Conservation (phyloP, 2,888 invertebrate genomes). For the Pherbina coryleti region DNA sequence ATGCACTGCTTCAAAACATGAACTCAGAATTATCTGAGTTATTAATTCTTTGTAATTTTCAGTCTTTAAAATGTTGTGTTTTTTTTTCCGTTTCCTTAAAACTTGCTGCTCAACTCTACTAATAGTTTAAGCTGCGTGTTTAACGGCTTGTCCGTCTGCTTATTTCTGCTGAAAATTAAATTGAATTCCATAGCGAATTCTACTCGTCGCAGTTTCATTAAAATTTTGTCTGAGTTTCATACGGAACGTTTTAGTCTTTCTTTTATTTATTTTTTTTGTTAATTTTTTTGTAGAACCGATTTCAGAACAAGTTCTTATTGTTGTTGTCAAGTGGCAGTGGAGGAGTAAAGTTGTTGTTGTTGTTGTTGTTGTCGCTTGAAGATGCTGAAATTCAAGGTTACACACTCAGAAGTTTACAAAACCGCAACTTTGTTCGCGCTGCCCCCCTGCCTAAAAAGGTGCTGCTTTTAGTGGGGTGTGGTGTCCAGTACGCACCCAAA, state of each 20-base stretch:
- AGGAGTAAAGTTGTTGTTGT: constrained; percentile 44
- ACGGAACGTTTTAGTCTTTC: neutral
- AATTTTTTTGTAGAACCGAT: constrained; percentile 8
- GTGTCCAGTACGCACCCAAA: constrained; percentile 31
- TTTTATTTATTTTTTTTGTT: neutral
- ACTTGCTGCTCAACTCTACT: neutral
- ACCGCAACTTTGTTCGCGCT: constrained; percentile 7
- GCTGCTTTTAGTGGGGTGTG: constrained; percentile 8
- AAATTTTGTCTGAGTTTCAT: constrained; percentile 29
- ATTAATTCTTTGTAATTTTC: neutral
- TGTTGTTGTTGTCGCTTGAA: constrained; percentile 42
- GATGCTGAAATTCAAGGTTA: constrained; percentile 50
- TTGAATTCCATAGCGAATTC: constrained; percentile 43
- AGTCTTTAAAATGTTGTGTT: neutral
- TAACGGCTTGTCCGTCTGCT: constrained; percentile 14
- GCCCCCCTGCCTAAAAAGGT: neutral
- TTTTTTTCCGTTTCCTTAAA: neutral
- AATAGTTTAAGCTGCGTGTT: neutral
- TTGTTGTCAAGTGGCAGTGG: constrained; percentile 48
- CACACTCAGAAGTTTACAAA: constrained; percentile 24
- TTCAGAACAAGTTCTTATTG: constrained; percentile 35
- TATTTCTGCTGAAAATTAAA: constrained; percentile 43
- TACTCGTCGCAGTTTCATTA: constrained; percentile 30
- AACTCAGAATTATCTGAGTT: neutral
- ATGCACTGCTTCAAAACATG: neutral